Conservation (phyloP, 2,888 invertebrate genomes). For the Melipona beecheii region DNA sequence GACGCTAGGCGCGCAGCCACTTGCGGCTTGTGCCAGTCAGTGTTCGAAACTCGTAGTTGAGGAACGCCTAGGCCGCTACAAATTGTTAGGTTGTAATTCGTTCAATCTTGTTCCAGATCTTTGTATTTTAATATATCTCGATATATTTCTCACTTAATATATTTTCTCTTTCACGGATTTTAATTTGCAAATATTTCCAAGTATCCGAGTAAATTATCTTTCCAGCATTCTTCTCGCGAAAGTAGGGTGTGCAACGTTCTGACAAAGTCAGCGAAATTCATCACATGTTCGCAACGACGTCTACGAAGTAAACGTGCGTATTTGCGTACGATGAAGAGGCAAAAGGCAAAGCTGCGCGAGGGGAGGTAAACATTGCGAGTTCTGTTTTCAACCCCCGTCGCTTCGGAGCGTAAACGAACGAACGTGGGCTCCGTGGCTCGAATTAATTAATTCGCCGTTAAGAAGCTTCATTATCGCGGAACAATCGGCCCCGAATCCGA, state of each 20-base stretch:
- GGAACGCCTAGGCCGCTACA: too few species aligned
- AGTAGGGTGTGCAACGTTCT: not conserved
- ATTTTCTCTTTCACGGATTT: not conserved
- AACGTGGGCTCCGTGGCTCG: conserved; percentile 7
- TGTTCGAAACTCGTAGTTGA: too few species aligned
- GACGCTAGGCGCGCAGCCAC: too few species aligned
- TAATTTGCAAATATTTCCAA: too few species aligned
- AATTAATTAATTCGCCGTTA: conserved; percentile 63
- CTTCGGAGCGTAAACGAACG: conserved; percentile 21
- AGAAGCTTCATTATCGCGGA: conserved; percentile 56
- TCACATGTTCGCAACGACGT: not conserved
- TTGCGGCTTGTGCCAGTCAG: too few species aligned
- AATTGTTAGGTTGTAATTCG: not conserved
- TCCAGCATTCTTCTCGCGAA: not conserved
- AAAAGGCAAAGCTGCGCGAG: not conserved
- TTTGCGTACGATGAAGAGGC: not conserved
- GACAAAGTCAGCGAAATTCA: not conserved
- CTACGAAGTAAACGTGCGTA: too few species aligned
- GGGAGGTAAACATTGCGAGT: conserved; percentile 21
- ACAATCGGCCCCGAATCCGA: conserved; percentile 54
- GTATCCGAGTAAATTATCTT: not conserved
- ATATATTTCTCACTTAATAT: not conserved
- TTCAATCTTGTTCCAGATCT: not conserved
- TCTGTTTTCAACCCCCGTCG: not conserved
- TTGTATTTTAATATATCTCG: not conserved